Evolutionary conservation across 2,888 invertebrate genomes (phyloP).

Genomic region (Vanessa cardui): DNA sequence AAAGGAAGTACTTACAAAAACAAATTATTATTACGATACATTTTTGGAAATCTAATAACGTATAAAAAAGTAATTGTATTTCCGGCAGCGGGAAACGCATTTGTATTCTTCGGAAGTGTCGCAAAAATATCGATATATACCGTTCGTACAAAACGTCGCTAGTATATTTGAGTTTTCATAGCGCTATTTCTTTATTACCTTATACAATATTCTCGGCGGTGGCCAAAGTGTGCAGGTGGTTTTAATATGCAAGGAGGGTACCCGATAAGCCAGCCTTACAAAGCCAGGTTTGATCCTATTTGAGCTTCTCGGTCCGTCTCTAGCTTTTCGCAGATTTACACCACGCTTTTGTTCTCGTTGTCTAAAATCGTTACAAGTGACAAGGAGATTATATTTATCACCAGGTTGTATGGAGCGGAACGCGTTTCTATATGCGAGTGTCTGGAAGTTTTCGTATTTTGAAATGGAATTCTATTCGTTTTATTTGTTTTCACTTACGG

Average conservation of each 20-base stretch:
- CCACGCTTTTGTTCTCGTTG: slow-evolving; percentile 42
- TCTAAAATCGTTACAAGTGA: slow-evolving; percentile 32
- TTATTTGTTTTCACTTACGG: too few species aligned
- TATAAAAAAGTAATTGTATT: slow-evolving; percentile 12
- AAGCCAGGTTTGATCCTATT: slow-evolving; percentile 70
- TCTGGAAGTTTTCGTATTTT: too few species aligned
- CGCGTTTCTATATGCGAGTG: slow-evolving; percentile 1
- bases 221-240: slow-evolving; percentile 53
- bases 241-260: slow-evolving; percentile 73
- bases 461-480: too few species aligned
- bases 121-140: slow-evolving; percentile 14
- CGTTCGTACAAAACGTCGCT: slow-evolving; percentile 14
- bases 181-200: slow-evolving; percentile 45
- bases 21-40: neutral
- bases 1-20: too few species aligned
- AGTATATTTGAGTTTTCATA: slow-evolving; percentile 26
- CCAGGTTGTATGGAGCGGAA: slow-evolving; percentile 26
- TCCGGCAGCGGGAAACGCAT: slow-evolving; percentile 10
- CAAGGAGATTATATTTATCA: slow-evolving; percentile 31
- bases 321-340: slow-evolving; percentile 55
- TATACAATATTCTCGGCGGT: slow-evolving; percentile 63
- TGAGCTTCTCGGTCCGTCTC: slow-evolving; percentile 58
- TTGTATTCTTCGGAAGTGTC: slow-evolving; percentile 21
- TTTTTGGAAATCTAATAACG: neutral
- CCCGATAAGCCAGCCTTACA: slow-evolving; percentile 65